phyloP scores from a whole-genome alignment of 1,140 invertebrate species.

The Papilio machaon region DNA sequence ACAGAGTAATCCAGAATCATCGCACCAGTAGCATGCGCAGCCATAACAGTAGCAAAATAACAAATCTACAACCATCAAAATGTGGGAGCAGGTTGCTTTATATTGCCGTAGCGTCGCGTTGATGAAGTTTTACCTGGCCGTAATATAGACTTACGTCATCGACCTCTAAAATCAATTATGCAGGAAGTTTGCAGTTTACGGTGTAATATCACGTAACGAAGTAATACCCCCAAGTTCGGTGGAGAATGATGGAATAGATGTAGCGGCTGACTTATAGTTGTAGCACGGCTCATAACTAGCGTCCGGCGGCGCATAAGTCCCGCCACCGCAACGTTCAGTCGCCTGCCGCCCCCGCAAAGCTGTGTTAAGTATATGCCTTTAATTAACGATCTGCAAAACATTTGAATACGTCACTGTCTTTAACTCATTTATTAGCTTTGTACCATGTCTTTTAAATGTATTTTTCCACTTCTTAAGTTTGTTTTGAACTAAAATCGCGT shows the following conservation, averaged over 20 bases:
- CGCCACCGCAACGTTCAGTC: constrained; percentile 63
- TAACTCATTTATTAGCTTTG: neutral
- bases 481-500: neutral
- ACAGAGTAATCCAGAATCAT: neutral
- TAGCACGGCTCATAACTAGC: constrained; percentile 69
- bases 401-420: constrained; percentile 25
- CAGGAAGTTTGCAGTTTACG: constrained; percentile 36
- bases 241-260: constrained; percentile 65
- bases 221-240: constrained; percentile 45
- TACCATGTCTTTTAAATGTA: neutral
- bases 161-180: constrained; percentile 54
- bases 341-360: constrained; percentile 62
- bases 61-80: neutral
- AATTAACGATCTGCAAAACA: constrained; percentile 56
- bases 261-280: constrained; percentile 63
- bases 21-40: too few relatives aligned
- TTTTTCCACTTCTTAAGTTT: neutral
- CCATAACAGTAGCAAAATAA: neutral
- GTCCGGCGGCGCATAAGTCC: constrained; percentile 71
- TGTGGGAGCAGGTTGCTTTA: neutral
- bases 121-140: neutral
- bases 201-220: constrained; percentile 51
- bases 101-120: neutral
- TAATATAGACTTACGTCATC: constrained; percentile 37
- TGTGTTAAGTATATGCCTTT: constrained; percentile 64